Evolutionary conservation across 92 coral and sea anemone species (phyloP).

Genomic region (Micromussa lordhowensis): DNA sequence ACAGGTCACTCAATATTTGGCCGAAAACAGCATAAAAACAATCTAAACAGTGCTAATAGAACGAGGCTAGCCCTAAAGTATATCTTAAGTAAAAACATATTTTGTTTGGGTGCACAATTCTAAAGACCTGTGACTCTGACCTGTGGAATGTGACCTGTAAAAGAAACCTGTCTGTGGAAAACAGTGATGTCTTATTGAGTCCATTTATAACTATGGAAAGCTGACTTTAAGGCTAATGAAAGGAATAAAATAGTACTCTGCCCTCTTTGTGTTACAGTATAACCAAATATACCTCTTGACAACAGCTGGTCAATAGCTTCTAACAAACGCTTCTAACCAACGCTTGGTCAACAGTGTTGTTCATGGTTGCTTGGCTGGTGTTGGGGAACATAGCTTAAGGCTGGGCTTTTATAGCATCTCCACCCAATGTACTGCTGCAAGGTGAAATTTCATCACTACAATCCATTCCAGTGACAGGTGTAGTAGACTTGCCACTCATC

Average conservation of each 20-base stretch:
- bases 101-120: too few relatives aligned
- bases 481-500: slow-evolving; percentile 7
- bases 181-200: neutral
- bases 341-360: slow-evolving; percentile 15
- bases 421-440: slow-evolving; percentile 15
- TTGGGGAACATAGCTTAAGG: slow-evolving; percentile 15
- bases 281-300: slow-evolving; percentile 16
- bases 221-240: slow-evolving; percentile 11
- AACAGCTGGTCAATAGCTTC: slow-evolving; percentile 12
- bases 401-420: slow-evolving; percentile 20
- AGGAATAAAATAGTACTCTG: slow-evolving; percentile 2
- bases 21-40: too few relatives aligned
- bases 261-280: neutral
- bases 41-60: too few relatives aligned
- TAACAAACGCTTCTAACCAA: slow-evolving; percentile 9
- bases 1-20: too few relatives aligned
- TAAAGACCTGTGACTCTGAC: too few relatives aligned
- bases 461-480: slow-evolving; percentile 10
- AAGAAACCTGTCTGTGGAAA: too few relatives aligned
- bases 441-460: slow-evolving; percentile 12
- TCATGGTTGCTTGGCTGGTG: slow-evolving; percentile 11
- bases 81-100: too few relatives aligned
- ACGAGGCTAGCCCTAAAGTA: too few relatives aligned
- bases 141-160: too few relatives aligned
- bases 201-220: slow-evolving; percentile 5